Evolutionary conservation across 2,113 vertebrate species (phyloP).

Genomic region (Entomyzon cyanotis): DNA sequence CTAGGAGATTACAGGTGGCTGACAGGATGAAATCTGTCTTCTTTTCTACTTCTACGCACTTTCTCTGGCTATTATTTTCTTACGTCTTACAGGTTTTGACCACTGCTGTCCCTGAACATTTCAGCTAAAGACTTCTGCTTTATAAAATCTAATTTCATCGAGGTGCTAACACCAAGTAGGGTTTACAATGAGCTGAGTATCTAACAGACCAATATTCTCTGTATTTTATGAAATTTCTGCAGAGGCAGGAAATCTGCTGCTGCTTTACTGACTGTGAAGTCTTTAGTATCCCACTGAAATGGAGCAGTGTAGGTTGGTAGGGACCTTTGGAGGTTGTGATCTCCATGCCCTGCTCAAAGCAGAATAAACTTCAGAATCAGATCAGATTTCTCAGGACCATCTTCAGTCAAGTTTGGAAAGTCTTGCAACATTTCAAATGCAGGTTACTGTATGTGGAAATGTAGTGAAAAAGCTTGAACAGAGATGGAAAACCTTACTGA

Average conservation of each 20-base stretch:
- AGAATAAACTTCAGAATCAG: background rate
- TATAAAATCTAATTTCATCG: background rate
- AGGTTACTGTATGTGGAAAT: background rate
- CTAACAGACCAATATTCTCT: background rate
- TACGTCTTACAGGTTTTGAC: rapidly evolving
- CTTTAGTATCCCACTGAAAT: background rate
- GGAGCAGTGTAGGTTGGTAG: rapidly evolving
- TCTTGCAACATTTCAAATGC: background rate
- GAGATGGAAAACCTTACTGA: background rate
- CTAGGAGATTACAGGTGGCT: background rate
- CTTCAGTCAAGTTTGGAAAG: background rate
- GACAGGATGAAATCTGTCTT: background rate
- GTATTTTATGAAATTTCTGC: background rate
- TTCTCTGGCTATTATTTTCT: background rate
- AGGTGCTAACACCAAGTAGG: background rate
- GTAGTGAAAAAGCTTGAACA: background rate
- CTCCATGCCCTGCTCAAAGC: background rate
- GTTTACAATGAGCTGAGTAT: background rate
- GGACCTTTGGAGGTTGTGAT: background rate
- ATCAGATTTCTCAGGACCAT: background rate
- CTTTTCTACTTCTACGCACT: background rate
- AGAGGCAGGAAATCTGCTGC: background rate
- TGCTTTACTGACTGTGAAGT: background rate
- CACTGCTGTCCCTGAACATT: background rate
- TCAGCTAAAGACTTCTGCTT: background rate